phyloP scores from a whole-genome alignment of 2,113 vertebrate genomes.

The Sisor rabdophorus region DNA sequence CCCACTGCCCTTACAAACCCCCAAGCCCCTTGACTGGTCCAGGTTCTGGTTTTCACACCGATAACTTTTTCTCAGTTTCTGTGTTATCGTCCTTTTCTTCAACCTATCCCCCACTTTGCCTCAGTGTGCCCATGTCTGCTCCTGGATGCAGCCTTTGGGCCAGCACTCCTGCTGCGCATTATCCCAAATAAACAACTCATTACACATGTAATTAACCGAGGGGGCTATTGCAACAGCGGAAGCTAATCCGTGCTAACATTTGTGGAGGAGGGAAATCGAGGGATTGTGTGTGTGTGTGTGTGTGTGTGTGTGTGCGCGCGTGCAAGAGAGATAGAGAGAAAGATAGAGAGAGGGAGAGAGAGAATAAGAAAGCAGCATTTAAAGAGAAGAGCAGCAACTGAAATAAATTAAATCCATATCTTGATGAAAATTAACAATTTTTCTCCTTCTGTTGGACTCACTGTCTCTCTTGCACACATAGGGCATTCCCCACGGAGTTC shows the following conservation, averaged over 20 bases:
- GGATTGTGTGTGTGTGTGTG: conserved; percentile 35
- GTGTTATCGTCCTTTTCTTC: conserved; percentile 48
- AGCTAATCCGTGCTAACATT: conserved; percentile 71
- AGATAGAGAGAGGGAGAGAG: neutral
- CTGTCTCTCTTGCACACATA: conserved; percentile 50
- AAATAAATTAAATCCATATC: conserved; percentile 56
- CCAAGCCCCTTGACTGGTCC: conserved; percentile 2
- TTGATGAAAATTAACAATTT: conserved; percentile 55
- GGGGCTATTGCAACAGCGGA: conserved; percentile 65
- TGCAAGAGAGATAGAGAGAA: conserved; percentile 9
- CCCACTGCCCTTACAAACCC: neutral
- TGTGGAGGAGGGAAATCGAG: conserved; percentile 45
- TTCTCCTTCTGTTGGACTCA: conserved; percentile 36
- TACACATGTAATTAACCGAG: conserved; percentile 75
- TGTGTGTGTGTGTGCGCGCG: neutral
- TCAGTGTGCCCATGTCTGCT: conserved; percentile 52
- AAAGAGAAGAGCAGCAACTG: conserved; percentile 26
- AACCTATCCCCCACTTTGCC: conserved; percentile 48
- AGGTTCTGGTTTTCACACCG: conserved; percentile 8
- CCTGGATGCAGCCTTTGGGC: conserved; percentile 53
- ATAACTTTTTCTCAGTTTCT: conserved; percentile 41
- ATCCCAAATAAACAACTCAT: conserved; percentile 78
- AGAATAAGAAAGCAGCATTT: neutral
- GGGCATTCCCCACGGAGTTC: conserved; percentile 62
- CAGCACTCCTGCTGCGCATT: conserved; percentile 67